These are phyloP conservation scores for Melolontha melolontha DNA, from an alignment of 2,888 invertebrate genomes.

Conservation along the genomic window DNA sequence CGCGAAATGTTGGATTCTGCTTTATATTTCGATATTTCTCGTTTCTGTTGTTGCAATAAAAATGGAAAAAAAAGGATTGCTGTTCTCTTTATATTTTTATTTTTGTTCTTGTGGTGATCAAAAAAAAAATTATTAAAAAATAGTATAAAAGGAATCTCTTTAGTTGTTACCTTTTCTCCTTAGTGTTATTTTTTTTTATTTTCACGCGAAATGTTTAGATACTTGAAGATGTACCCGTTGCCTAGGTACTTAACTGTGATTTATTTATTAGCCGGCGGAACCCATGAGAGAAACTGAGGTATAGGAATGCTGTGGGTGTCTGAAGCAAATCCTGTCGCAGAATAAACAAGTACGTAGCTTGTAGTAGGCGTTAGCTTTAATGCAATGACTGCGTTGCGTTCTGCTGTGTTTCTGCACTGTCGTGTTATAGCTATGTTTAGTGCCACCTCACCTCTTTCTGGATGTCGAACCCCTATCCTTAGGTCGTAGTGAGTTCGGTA, in stretches of 20 bases:
- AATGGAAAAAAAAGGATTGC: constrained; percentile 47
- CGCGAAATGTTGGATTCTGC: too few relatives aligned
- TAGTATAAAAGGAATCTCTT: not conserved
- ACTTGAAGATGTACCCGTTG: constrained; percentile 40
- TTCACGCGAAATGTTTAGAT: constrained; percentile 32
- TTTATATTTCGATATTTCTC: constrained; percentile 1
- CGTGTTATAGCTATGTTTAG: constrained; percentile 63
- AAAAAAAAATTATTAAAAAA: not conserved
- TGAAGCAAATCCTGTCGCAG: constrained; percentile 71
- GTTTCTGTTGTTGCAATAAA: constrained; percentile 5
- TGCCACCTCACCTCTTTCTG: constrained; percentile 57
- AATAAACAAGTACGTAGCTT: constrained; percentile 74
- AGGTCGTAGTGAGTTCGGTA: constrained; percentile 49
- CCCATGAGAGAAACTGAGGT: constrained; percentile 82
- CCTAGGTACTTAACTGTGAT: constrained; percentile 61
- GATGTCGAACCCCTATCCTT: constrained; percentile 55
- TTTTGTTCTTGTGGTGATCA: constrained; percentile 6
- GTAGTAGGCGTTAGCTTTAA: constrained; percentile 64
- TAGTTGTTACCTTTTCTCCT: not conserved
- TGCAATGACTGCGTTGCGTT: constrained; percentile 61
- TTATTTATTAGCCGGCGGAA: constrained; percentile 78
- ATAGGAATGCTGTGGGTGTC: constrained; percentile 72
- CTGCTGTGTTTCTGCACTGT: constrained; percentile 63
- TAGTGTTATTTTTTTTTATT: constrained; percentile 14
- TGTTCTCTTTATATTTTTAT: constrained; percentile 17